These are phyloP conservation scores for Seira sanloemensis DNA, from an alignment of 2,888 invertebrate genomes.

Conservation along the genomic window DNA sequence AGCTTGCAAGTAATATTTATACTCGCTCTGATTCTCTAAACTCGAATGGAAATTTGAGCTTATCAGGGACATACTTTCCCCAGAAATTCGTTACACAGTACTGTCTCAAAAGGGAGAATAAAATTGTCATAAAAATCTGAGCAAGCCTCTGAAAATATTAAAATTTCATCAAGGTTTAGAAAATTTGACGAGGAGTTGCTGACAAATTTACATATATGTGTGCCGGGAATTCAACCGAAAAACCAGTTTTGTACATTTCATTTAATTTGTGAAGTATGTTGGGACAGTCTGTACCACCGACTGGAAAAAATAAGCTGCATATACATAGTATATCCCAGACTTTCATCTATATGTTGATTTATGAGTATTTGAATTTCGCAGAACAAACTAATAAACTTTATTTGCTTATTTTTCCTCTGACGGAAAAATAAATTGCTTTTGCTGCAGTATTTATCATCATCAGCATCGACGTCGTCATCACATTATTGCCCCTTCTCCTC, in stretches of 20 bases:
- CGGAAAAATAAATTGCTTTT: background rate
- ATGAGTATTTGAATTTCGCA: background rate
- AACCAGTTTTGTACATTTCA: background rate
- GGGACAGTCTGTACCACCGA: too few species aligned
- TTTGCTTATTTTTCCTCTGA: slow-evolving; percentile 25
- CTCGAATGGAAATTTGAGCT: too few species aligned
- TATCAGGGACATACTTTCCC: too few species aligned
- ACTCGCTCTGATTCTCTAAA: too few species aligned
- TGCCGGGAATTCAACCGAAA: background rate
- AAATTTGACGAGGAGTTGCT: too few species aligned
- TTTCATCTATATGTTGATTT: background rate
- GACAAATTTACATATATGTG: background rate
- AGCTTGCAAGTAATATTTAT: too few species aligned
- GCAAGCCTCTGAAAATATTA: background rate
- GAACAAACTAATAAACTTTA: background rate
- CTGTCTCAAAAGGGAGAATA: too few species aligned
- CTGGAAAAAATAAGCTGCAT: too few species aligned
- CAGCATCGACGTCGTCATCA: background rate
- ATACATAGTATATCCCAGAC: too few species aligned
- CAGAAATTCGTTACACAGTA: too few species aligned
- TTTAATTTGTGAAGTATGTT: too few species aligned
- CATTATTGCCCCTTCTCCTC: too few species aligned
- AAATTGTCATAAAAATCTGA: background rate
- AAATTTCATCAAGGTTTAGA: background rate
- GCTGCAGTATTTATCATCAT: background rate